Base-by-base conservation (phyloP, 2,797 vertebrate genomes). In the Microcaecilia unicolor region DNA sequence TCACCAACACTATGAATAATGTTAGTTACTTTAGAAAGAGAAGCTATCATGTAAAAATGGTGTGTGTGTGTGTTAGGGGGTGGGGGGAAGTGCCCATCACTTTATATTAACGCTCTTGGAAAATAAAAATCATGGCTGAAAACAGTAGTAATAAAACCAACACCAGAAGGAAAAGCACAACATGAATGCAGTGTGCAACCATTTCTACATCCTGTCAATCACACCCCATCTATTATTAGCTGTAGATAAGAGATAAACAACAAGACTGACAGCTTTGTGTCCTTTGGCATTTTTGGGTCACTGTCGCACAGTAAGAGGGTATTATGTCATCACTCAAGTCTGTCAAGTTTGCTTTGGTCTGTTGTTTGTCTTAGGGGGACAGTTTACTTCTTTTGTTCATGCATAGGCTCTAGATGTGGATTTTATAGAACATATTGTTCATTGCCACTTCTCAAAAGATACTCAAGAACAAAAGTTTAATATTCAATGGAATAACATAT, bases 261-360 rank as follows among this genome's bases (percentile, higher is more conserved):
- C n/a, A 52, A 71, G 66, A 76, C 33, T 72, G 77, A 68, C 71
- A 68, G 71, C 33, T 69, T 56, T 52, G 51, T 80, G 70, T 73
- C 70, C 76, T 75, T 70, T 70, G 66, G 61, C 31, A 54, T 66
- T 77, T 67, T 63, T 68, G 34, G 76, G 72, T 71, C 66, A 64
- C 48, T 44, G 32, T 47, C 61, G 53, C 52, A 64, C 58, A 64
- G 23, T 51, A 59, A 62, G 52, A 68, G 51, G 48, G 44, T 71
- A 57, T 72, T 68, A 63, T 78, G 64, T 72, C 67, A 64, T 74
- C 65, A 59, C 43, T 80, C 63, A 67, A 67, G 18, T 19, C 54
- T 75, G 70, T 76, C 74, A 69, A 47, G 34, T 58, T 55, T 72
- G 46, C 35, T 57, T 48, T 47, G 53, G 53, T 42, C 30, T 69